A percentile compares a stretch with the other conserved stretches of the same genome.
Evolutionary conservation across 2,797 vertebrate species (phyloP).

Genomic region (Lagocephalus sceleratus): DNA sequence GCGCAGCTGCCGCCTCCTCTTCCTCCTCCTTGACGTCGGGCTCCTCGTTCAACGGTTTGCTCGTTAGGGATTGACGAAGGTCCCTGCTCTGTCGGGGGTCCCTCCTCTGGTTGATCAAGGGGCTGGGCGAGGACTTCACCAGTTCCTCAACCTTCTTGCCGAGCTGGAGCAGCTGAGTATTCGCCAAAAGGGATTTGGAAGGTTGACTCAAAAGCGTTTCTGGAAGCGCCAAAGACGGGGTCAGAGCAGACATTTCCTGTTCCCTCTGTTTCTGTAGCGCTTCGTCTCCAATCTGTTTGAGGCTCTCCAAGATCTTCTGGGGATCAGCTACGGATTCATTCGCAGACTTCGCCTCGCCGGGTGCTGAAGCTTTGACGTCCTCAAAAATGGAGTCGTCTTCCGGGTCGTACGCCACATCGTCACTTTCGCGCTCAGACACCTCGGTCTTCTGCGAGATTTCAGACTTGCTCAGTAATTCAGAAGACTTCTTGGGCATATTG

Average conservation of each 20-base stretch:
- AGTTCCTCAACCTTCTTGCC: slow-evolving; percentile 81
- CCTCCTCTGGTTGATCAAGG: slow-evolving; percentile 77
- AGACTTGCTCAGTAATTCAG: slow-evolving; percentile 58
- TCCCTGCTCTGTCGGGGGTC: slow-evolving; percentile 89
- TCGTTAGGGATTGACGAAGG: slow-evolving; percentile 78
- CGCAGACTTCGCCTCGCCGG: slow-evolving; percentile 68
- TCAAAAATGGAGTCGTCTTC: slow-evolving; percentile 97
- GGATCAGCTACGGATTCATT: slow-evolving; percentile 71
- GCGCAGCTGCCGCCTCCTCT: slow-evolving; percentile 43
- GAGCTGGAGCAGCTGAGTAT: slow-evolving; percentile 80
- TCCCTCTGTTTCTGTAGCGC: slow-evolving; percentile 84
- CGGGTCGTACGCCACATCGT: slow-evolving; percentile 95
- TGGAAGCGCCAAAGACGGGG: slow-evolving; percentile 60
- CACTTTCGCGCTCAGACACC: slow-evolving; percentile 57
- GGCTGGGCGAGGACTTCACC: slow-evolving; percentile 68
- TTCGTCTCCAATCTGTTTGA: slow-evolving; percentile 87
- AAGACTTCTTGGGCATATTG: slow-evolving; percentile 57
- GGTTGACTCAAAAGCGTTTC: slow-evolving; percentile 83
- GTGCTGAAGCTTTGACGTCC: slow-evolving; percentile 82
- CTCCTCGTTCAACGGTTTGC: slow-evolving; percentile 63
- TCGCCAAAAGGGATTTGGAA: slow-evolving; percentile 76
- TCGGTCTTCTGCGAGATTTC: slow-evolving; percentile 64
- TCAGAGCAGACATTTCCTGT: slow-evolving; percentile 76
- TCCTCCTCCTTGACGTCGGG: slow-evolving; percentile 43
- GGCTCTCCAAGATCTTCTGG: slow-evolving; percentile 85